Evolutionary conservation across 2,888 invertebrate species (phyloP).

Genomic region (Xylophagus ater): DNA sequence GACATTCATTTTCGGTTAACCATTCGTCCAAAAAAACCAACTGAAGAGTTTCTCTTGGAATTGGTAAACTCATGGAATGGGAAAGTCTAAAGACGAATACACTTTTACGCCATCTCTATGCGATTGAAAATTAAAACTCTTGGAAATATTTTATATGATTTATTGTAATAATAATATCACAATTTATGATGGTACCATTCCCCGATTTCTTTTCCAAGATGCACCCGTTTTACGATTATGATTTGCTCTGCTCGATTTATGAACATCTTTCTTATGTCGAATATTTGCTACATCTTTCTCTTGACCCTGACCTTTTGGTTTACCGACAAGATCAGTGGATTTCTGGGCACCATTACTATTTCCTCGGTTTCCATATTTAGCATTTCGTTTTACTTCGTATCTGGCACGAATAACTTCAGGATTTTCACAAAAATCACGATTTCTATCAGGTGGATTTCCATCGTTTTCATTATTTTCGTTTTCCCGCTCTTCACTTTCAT

Average conservation of each 20-base stretch:
- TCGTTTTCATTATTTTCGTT: slow-evolving; percentile 35
- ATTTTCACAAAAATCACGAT: slow-evolving; percentile 55
- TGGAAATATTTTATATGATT: no score
- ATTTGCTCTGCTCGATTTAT: slow-evolving; percentile 66
- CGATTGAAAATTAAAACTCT: no score
- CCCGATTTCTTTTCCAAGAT: slow-evolving; percentile 66
- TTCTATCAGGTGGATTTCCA: slow-evolving; percentile 21
- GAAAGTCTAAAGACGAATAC: no score
- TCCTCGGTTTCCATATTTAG: slow-evolving; percentile 24
- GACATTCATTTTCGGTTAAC: slow-evolving; percentile 49
- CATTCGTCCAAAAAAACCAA: slow-evolving; percentile 56
- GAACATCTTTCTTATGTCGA: slow-evolving; percentile 63
- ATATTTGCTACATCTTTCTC: slow-evolving; percentile 59
- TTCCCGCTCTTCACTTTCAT: slow-evolving; percentile 21
- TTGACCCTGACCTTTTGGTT: slow-evolving; percentile 74
- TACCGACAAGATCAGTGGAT: slow-evolving; percentile 57
- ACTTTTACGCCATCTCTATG: no score
- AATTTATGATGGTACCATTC: slow-evolving; percentile 69
- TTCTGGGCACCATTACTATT: slow-evolving; percentile 16
- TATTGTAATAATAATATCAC: no score
- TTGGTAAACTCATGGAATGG: no score
- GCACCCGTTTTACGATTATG: slow-evolving; percentile 71
- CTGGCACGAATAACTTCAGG: slow-evolving; percentile 61
- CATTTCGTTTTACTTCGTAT: slow-evolving; percentile 45
- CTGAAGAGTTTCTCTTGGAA: no score